Conservation (phyloP, 2,797 vertebrate genomes). For the Hapalemur alaotrensis region DNA sequence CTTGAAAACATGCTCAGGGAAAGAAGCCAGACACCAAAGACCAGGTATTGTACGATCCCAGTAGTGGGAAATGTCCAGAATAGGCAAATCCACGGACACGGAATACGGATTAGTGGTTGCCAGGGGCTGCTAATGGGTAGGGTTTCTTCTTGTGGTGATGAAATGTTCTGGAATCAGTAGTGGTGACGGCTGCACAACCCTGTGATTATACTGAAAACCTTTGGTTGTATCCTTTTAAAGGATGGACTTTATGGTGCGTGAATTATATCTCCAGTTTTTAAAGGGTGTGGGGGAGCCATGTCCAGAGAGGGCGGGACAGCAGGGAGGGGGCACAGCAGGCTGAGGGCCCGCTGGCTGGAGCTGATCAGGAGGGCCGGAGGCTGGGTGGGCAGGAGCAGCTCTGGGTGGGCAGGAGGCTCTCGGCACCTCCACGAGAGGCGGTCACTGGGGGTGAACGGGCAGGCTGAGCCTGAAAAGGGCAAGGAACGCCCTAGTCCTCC, state of each 20-base stretch:
- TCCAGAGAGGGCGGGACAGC: not conserved
- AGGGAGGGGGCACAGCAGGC: not conserved
- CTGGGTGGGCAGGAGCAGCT: too few relatives aligned
- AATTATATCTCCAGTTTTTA: not conserved
- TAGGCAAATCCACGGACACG: not conserved
- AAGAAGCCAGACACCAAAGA: not conserved
- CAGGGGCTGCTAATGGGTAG: not conserved
- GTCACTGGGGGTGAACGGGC: not conserved
- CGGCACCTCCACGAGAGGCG: rapidly evolving
- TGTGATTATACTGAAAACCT: not conserved
- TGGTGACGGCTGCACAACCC: not conserved
- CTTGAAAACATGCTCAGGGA: not conserved
- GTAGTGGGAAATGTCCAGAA: not conserved
- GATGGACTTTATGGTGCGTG: not conserved
- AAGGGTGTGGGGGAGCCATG: not conserved
- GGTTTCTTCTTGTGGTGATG: not conserved
- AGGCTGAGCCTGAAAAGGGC: not conserved
- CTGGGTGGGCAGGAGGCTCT: too few relatives aligned
- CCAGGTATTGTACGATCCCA: rapidly evolving
- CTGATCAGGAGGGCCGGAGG: not conserved
- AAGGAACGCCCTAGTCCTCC: not conserved
- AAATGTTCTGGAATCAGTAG: not conserved
- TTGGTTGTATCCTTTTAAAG: not conserved
- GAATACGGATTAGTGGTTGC: not conserved
- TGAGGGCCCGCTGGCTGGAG: not conserved